phyloP scores from a whole-genome alignment of 2,888 invertebrate genomes.

The Cantharis rustica region DNA sequence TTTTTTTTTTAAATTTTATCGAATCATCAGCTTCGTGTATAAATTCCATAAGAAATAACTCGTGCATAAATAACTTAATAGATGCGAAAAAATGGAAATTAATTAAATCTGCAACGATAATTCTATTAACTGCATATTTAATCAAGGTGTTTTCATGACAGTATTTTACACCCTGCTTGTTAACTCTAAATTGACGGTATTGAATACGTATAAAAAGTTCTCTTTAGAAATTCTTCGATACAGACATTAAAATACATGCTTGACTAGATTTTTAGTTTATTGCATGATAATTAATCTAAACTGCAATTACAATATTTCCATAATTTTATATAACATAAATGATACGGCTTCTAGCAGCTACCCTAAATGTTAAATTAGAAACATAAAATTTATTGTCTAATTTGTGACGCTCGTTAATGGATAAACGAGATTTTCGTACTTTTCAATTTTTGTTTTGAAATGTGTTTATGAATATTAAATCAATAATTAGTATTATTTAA shows the following conservation, averaged over 20 bases:
- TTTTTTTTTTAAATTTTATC: background rate
- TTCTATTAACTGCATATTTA: background rate
- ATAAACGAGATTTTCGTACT: background rate
- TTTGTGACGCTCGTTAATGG: background rate
- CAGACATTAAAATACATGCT: background rate
- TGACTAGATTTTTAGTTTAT: background rate
- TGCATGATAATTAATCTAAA: background rate
- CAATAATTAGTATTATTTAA: too few species aligned
- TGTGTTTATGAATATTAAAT: too few species aligned
- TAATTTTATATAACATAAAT: background rate
- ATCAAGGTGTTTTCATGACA: background rate
- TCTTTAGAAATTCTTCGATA: background rate
- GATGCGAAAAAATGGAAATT: background rate
- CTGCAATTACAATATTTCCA: background rate
- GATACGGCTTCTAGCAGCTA: background rate
- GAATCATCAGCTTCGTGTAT: background rate
- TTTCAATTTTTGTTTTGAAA: background rate
- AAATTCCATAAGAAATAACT: background rate
- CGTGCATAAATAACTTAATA: background rate
- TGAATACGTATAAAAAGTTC: background rate
- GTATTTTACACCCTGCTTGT: background rate
- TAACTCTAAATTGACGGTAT: background rate
- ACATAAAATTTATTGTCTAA: too few species aligned
- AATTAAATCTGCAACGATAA: background rate
- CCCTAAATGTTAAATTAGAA: background rate